Evolutionary conservation across 2,113 vertebrate species (phyloP).

Genomic region (Quiscalus mexicanus): DNA sequence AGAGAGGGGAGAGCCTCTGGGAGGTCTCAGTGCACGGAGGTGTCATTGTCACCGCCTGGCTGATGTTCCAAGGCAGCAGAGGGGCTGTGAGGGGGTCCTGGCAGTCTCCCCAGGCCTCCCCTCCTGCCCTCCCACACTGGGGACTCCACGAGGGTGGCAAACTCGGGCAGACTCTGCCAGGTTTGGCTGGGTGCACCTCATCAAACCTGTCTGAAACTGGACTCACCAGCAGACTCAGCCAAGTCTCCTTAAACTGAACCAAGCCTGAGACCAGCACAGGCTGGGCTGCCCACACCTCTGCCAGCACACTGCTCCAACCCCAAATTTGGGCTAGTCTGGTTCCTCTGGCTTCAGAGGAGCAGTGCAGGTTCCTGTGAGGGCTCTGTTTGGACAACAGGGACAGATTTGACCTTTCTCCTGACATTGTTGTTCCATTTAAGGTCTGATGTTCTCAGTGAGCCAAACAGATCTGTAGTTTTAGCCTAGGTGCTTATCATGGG

Average conservation of each 20-base stretch:
- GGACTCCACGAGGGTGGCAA: background rate
- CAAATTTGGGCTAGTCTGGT: rapidly evolving
- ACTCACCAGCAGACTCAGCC: background rate
- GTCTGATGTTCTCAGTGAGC: background rate
- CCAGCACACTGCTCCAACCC: rapidly evolving
- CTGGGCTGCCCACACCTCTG: background rate
- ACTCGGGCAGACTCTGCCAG: background rate
- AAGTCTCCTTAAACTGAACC: background rate
- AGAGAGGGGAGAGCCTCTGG: background rate
- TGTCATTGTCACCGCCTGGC: background rate
- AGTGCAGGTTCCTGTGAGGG: background rate
- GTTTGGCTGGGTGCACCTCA: background rate
- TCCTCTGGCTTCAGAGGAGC: background rate
- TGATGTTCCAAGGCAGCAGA: background rate
- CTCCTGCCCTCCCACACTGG: background rate
- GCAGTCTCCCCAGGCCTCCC: background rate
- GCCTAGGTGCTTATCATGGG: background rate
- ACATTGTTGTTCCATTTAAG: background rate
- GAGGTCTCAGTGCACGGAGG: background rate
- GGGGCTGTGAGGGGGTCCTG: background rate
- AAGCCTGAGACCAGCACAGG: background rate
- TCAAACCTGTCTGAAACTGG: constrained; percentile 37
- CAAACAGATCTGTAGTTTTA: background rate
- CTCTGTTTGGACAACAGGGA: background rate
- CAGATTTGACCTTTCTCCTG: background rate